phyloP scores from a whole-genome alignment of 2,797 vertebrate genomes.

The Eospalax fontanierii region DNA sequence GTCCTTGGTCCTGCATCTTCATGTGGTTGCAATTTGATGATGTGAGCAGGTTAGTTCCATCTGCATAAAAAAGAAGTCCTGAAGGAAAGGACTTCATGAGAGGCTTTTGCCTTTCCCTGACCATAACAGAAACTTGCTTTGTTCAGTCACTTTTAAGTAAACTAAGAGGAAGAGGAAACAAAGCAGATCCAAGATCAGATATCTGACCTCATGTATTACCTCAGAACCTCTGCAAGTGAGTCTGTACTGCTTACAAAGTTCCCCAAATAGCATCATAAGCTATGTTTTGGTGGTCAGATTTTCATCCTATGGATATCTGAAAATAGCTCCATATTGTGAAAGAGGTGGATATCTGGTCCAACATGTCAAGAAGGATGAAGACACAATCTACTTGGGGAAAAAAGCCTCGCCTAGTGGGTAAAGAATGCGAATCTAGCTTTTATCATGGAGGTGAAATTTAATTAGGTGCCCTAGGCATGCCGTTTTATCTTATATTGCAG shows the following conservation, averaged over 20 bases:
- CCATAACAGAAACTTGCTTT: background rate
- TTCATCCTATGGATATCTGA: conserved; percentile 69
- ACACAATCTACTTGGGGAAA: background rate
- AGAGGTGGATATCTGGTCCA: conserved; percentile 64
- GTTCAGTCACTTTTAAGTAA: conserved; percentile 18
- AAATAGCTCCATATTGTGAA: conserved; percentile 68
- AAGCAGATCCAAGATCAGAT: background rate
- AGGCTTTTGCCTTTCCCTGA: background rate
- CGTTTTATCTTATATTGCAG: conserved; percentile 47
- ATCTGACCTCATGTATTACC: conserved; percentile 2
- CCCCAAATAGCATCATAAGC: conserved; percentile 45
- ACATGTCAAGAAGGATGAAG: conserved; percentile 73
- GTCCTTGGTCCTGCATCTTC: background rate
- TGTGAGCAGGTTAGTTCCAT: background rate
- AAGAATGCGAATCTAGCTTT: conserved; percentile 38
- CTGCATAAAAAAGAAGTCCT: background rate
- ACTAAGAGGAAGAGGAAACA: background rate
- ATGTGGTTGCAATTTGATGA: background rate
- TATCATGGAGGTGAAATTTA: conserved; percentile 43
- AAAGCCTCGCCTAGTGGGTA: background rate
- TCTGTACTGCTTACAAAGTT: background rate
- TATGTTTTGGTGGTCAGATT: conserved; percentile 70
- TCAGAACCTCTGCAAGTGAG: conserved; percentile 15
- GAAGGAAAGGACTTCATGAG: background rate
- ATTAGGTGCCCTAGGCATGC: background rate